Conservation (phyloP, 35 echinoderm and acorn worm genomes). For the Heliocidaris tuberculata region DNA sequence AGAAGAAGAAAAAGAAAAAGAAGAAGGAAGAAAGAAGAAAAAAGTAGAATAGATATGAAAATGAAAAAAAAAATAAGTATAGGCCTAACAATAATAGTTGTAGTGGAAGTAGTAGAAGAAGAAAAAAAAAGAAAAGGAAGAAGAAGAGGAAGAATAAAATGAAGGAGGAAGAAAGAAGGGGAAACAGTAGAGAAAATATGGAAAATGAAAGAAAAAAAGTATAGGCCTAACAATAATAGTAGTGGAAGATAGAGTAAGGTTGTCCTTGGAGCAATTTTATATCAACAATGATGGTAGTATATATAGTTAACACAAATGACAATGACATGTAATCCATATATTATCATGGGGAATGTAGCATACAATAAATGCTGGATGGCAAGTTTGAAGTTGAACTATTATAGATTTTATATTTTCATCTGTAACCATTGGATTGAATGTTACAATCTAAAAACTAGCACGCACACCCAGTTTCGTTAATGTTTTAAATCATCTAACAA, state of each 20-base stretch:
- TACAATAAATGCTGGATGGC: not conserved
- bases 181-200: no score
- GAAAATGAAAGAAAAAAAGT: no score
- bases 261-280: no score
- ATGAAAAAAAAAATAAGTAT: no score
- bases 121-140: not conserved
- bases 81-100: not conserved
- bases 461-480: no score
- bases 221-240: no score
- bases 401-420: no score
- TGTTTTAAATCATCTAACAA: not conserved
- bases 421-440: no score
- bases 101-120: not conserved
- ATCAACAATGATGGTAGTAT: not conserved
- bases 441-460: no score
- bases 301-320: not conserved
- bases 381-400: not conserved
- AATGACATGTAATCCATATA: not conserved
- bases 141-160: not conserved
- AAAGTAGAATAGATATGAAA: not conserved
- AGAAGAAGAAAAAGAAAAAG: no score
- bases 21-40: not conserved
- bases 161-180: no score
- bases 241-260: no score
- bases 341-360: not conserved